Evolutionary conservation across 2,113 vertebrate genomes (phyloP), one percentile per base, ranked within the genome.

Genomic region (Pomatostomus ruficeps): DNA sequence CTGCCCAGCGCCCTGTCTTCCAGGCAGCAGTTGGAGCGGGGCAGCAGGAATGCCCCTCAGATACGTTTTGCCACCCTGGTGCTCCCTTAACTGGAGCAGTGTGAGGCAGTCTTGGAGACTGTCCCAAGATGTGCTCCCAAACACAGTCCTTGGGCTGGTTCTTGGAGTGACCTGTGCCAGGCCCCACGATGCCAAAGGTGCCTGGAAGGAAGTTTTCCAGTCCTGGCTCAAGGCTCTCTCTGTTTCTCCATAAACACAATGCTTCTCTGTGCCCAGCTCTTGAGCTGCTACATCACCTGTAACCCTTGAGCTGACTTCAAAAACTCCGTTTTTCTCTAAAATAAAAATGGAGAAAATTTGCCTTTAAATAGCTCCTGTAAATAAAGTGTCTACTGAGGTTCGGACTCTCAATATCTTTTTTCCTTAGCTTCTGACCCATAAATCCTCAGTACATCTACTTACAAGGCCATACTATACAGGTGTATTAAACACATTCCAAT

Each of bases 351-450:
- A 87, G 70, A 42, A 71, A 88, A 78, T 93, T 61, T 85, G n/a
- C 54, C 54, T 95, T 92, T 94, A 78, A 93, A 78, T 80, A 82
- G 42, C 65, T 88, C 42, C 51, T 4, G 4, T 93, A 93, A 78
- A 80, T 96, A 68, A 90, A 63, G 46, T 38, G 40, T 84, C 83
- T 91, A 0, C 35, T 81, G 85, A 78, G 45, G 52, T 66, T 94
- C 36, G 81, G 66, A 48, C 21, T 72, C 52, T 86, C 65, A 84
- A 59, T 62, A 57, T 68, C 48, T 65, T 85, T 77, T 88, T 89
- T 14, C 49, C 70, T 67, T 72, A 67, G 88, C 63, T 96, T 90
- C 85, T 91, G 85, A 88, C 81, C 40, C 74, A 87, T 87, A 89
- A 93, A 95, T 91, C 55, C 72, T 91, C 40, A 49, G 15, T 42